Base-by-base conservation (phyloP, 2,888 invertebrate genomes). In the Stegana nigrithorax region DNA sequence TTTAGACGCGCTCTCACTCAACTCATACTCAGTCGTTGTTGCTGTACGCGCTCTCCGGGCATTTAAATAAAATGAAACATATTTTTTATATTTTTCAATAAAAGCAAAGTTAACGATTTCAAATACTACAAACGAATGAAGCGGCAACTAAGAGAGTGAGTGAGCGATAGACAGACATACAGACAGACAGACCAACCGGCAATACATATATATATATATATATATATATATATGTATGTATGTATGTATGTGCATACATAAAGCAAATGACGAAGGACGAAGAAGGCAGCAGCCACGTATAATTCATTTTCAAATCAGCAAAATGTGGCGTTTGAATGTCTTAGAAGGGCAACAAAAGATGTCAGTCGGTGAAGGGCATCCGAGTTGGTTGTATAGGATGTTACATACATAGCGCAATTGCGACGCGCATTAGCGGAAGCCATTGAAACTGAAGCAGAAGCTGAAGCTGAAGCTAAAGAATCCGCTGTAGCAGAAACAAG, bases 61-160 rank as follows among this genome's bases (percentile, higher is more conserved):
- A 66, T 64, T 65, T 62, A 68, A 71, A 67, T 70, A 63, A 70
- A 70, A 66, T 61, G 69, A 61, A 70, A 67, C 72, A 69, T 70
- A 69, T 45, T 58, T 44, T 58, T 58, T 58, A 44, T 58, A 58
- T 58, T 44, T 58, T 58, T 58, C 58, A 58, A 58, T 58, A 58
- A 58, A 58, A 58, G 58, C 58, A 29, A 58, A 56, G 42, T 56
- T 56, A 42, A 56, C 39, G 56, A 45, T 45, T 45, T 23, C 2
- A n/a, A 39, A n/a, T n/a, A n/a, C n/a, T 39, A 39, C 14, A 39
- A 39, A 39, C 39, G 39, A 10, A 39, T n/a, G n/a, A n/a, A n/a
- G n/a, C n/a, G n/a, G n/a, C n/a, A n/a, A n/a, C n/a, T n/a, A n/a
- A n/a, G n/a, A n/a, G n/a, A n/a, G n/a, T n/a, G n/a, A n/a, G n/a